Evolutionary conservation across 2,797 vertebrate species (phyloP), one percentile per base, ranked within the genome.

Genomic region (Lepus oiostolus): DNA sequence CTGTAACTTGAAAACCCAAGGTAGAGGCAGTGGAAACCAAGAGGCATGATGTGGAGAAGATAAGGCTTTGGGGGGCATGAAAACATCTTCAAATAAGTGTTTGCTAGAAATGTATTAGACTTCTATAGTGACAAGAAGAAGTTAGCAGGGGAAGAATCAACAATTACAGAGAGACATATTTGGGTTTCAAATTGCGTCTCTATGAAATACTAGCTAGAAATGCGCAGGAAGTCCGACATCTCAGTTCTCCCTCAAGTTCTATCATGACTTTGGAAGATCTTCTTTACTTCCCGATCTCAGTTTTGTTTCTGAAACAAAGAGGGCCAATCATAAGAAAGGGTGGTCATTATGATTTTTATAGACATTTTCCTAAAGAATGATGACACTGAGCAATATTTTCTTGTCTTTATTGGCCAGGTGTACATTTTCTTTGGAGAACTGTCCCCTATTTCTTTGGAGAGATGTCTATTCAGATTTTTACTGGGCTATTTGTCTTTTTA

Each of bases 281-380:
- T 63, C 70, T 79, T 91, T 54, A 54, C 65, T 90, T 89, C 47
- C 63, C 54, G 30, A 50, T 47, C 74, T 93, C 72, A 47, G 47
- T 88, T 92, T 93, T 28, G 0, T 90, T 96, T 92, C 38, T 92
- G 30, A 85, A 88, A 42, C 42, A 85, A 95, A 52, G 24, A 21
- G 70, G 88, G 28, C 26, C 68, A 65, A n/a, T 85, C 70, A 60
- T 58, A 93, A 90, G 24, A 63, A 63, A 1, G 9, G 14, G 35
- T 72, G n/a, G 2, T 47, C 32, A 42, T 11, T n/a, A 24, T 70
- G 21, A 80, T 38, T 50, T 65, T 63, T 4, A 54, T 38, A 52
- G 11, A 9, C 7, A 77, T 65, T 70, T 82, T 54, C 28, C 42
- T 65, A 35, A 47, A 26, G 21, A 72, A 10, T 72, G 30, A 50